A percentile compares a stretch with the other conserved stretches of the same genome.
These are phyloP conservation scores for Peromyscus aztecus DNA, from an alignment of 2,797 vertebrate species.

Conservation along the genomic window DNA sequence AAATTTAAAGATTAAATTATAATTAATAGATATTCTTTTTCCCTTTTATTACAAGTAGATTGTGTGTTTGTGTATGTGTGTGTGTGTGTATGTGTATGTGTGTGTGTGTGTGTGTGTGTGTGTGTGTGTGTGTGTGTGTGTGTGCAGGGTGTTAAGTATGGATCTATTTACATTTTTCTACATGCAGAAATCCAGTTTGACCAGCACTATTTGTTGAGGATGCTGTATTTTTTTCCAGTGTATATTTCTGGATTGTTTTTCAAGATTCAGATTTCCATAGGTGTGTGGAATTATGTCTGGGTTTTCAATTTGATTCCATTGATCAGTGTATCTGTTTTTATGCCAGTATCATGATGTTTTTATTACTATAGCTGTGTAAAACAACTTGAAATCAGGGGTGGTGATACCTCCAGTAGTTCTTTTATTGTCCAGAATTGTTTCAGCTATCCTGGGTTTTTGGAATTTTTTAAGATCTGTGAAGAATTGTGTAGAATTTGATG, in stretches of 20 bases:
- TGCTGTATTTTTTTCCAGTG: neutral
- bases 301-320: neutral
- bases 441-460: neutral
- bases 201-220: neutral
- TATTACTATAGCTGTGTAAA: neutral
- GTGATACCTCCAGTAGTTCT: neutral
- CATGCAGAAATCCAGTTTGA: neutral
- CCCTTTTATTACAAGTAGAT: neutral
- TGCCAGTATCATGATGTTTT: neutral
- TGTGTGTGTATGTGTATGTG: neutral
- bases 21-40: neutral
- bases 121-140: neutral
- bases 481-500: neutral
- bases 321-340: neutral
- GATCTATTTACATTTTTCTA: neutral
- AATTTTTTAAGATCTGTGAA: neutral
- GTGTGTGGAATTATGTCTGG: neutral
- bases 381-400: neutral
- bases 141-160: neutral
- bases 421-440: neutral
- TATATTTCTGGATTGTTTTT: no score
- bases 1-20: neutral
- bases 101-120: no score
- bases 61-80: neutral
- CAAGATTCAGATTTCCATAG: neutral